Base-by-base conservation (phyloP, 2,888 invertebrate genomes). In the Chromoteleia sp. region DNA sequence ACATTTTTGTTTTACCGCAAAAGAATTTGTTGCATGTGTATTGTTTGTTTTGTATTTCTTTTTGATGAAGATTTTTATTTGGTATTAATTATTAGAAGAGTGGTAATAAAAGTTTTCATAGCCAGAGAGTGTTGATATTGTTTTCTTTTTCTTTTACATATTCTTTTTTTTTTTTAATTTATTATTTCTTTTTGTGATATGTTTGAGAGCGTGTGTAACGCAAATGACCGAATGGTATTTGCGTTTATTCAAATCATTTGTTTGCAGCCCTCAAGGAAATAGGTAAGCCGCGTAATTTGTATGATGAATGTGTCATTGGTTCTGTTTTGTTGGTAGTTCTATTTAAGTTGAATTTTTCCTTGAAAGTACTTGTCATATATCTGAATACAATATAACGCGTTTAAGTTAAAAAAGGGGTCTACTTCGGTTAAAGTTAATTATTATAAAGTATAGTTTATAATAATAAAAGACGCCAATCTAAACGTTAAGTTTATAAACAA, bases 251-350 rank as follows among this genome's bases (percentile, higher is more conserved):
- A 87, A 87, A 87, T 29, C 86, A 87, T 89, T 88, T 91, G 87
- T 89, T 90, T 91, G 88, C 91, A 91, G 91, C 91, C 88, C 89
- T 90, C 91, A 90, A 91, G 91, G 91, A 91, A 85, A 89, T 91
- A 91, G 91, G 91, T 91, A 91, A 91, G 91, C 89, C 87, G 89
- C 85, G 87, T 86, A 84, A 45, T 84, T 83, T 87, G 87, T 89
- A 86, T 89, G 86, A 88, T 87, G 88, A 90, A 88, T 90, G 89
- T 85, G 85, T 85, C 85, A 85, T 87, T 89, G 21, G 86, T 88
- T 87, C 85, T 86, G 67, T 87, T 88, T 83, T 81, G 83, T 81
- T 84, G 63, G 85, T 88, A 87, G 87, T 71, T 56, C 59, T 70
- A 25, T 50, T 81, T 85, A 29, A 79, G 54, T 82, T 75, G 43